Percentiles rank a stretch among this genome's conserved stretches.
Evolutionary conservation across 2,113 vertebrate species (phyloP).

Genomic region (Sorex araneus): DNA sequence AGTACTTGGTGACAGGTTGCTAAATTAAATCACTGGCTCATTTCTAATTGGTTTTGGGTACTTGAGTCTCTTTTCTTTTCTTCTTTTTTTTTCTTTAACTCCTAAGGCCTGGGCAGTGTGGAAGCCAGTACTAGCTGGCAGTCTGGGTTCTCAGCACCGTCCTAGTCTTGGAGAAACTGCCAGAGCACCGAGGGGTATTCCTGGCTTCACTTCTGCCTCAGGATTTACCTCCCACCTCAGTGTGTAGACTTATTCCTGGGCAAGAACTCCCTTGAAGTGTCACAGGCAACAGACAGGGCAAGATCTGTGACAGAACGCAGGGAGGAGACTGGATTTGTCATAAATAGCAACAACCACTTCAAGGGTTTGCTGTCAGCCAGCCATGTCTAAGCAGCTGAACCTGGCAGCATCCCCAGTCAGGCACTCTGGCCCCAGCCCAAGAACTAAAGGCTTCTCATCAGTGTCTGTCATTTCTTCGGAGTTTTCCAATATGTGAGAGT

Average conservation of each 20-base stretch:
- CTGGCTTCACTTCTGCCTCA: background rate
- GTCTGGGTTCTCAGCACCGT: background rate
- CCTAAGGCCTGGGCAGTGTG: background rate
- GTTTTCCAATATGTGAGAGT: background rate
- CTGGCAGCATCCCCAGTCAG: background rate
- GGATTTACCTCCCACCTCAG: background rate
- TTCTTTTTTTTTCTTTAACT: background rate
- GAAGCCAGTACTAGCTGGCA: background rate
- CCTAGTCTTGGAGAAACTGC: slow-evolving; percentile 10
- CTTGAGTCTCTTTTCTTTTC: no score
- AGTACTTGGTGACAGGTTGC: background rate
- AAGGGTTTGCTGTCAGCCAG: no score
- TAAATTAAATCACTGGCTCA: background rate
- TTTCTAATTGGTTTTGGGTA: background rate
- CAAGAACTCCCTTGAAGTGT: background rate
- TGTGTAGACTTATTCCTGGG: background rate
- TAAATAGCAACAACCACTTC: background rate
- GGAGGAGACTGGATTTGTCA: background rate
- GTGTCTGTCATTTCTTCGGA: slow-evolving; percentile 17
- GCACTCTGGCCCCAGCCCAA: background rate
- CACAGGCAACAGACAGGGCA: background rate
- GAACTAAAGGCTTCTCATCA: background rate
- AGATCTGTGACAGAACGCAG: background rate
- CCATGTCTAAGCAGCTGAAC: background rate
- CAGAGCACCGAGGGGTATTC: background rate